Percentiles rank a stretch among this genome's conserved stretches.
phyloP scores from a whole-genome alignment of 2,797 vertebrate genomes.

The Micromesistius poutassou region DNA sequence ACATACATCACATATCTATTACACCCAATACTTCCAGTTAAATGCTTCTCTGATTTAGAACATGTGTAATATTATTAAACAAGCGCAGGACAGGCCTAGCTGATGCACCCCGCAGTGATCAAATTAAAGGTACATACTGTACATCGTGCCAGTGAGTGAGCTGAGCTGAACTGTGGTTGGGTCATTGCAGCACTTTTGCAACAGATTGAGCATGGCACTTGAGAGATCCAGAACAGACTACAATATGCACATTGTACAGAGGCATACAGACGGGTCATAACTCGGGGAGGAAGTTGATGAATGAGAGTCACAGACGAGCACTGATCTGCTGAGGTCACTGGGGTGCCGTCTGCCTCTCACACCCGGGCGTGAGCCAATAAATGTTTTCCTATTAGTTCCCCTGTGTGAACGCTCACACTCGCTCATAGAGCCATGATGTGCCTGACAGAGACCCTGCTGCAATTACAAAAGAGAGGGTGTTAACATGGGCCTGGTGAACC shows the following conservation, averaged over 20 bases:
- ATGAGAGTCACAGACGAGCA: conserved; percentile 15
- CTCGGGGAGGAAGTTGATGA: conserved; percentile 13
- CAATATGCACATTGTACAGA: background rate
- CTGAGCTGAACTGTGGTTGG: background rate
- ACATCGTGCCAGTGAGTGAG: background rate
- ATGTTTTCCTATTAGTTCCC: conserved; percentile 40
- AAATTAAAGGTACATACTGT: background rate
- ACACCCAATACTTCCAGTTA: too few species aligned
- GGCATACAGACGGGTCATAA: background rate
- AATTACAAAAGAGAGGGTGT: conserved; percentile 20
- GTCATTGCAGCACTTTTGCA: background rate
- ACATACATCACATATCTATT: background rate
- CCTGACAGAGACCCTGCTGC: conserved; percentile 26
- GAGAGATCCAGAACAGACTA: background rate
- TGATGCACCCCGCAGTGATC: background rate
- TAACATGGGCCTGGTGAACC: conserved; percentile 19
- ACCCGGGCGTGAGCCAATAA: conserved; percentile 43
- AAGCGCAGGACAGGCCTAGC: background rate
- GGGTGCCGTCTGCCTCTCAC: conserved; percentile 36
- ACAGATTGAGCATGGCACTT: background rate
- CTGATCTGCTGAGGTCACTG: background rate
- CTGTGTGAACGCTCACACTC: conserved; percentile 43
- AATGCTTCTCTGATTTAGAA: background rate
- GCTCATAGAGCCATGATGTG: conserved; percentile 12
- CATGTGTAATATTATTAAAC: background rate